These are phyloP conservation scores for Emmelina monodactyla DNA, from an alignment of 2,888 invertebrate species.

Conservation along the genomic window DNA sequence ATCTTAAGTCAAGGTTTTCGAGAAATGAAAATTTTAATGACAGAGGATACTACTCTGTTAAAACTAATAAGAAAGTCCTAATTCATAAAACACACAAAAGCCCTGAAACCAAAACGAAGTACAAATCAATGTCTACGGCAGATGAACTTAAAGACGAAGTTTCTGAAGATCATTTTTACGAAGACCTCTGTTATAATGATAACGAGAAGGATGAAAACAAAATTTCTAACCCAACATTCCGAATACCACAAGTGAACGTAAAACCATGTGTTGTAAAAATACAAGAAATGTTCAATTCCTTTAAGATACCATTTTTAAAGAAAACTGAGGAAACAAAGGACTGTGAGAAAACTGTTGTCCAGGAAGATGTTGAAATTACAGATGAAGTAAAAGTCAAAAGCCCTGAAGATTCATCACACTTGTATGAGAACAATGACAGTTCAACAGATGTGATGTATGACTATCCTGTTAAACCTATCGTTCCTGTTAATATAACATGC, in stretches of 20 bases:
- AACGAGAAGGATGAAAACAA: slow-evolving; percentile 22
- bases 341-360: slow-evolving; percentile 8
- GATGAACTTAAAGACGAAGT: slow-evolving; percentile 33
- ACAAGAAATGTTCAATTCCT: slow-evolving; percentile 46
- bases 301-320: slow-evolving; percentile 48
- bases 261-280: slow-evolving; percentile 46
- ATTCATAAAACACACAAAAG: slow-evolving; percentile 31
- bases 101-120: slow-evolving; percentile 35
- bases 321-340: slow-evolving; percentile 26
- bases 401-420: slow-evolving; percentile 18
- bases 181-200: slow-evolving; percentile 49
- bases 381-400: slow-evolving; percentile 18
- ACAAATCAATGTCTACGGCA: slow-evolving; percentile 34
- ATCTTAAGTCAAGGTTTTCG: slow-evolving; percentile 33
- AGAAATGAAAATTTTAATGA: slow-evolving; percentile 37
- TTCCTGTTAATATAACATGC: too few relatives aligned
- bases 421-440: slow-evolving; percentile 43
- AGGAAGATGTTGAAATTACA: not conserved
- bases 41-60: slow-evolving; percentile 49
- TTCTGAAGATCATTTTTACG: slow-evolving; percentile 51
- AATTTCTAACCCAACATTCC: not conserved
- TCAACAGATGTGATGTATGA: slow-evolving; percentile 43
- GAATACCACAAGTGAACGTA: slow-evolving; percentile 11
- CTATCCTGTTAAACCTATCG: too few relatives aligned
- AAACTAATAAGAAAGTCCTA: slow-evolving; percentile 35